Percentiles rank a stretch among this genome's conserved stretches.
Conservation (phyloP, 2,113 vertebrate species). For the Columba livia region DNA sequence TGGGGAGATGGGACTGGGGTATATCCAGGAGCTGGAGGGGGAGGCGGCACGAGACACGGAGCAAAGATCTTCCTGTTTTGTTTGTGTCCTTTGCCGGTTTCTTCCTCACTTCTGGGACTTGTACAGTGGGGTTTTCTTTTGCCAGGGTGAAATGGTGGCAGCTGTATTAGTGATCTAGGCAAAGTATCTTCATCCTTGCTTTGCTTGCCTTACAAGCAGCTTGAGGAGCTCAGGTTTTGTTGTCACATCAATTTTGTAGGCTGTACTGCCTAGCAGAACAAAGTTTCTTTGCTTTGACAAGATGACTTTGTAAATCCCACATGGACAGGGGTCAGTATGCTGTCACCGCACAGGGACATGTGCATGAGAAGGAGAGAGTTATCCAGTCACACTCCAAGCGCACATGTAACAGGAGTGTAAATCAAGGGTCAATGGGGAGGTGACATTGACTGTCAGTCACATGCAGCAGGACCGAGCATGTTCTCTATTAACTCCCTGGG, state of each 20-base stretch:
- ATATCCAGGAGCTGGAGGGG: too few species aligned
- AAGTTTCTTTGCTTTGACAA: neutral
- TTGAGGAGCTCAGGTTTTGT: neutral
- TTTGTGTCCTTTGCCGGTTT: fast-evolving
- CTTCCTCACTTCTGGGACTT: neutral
- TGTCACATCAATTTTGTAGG: neutral
- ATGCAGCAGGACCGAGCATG: too few species aligned
- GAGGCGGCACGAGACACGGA: too few species aligned
- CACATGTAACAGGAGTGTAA: neutral
- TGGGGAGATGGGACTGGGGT: too few species aligned
- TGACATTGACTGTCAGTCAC: neutral
- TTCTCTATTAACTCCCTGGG: neutral
- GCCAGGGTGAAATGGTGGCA: neutral
- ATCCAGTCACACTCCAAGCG: fast-evolving
- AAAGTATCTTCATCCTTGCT: neutral
- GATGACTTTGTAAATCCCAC: neutral
- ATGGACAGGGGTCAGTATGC: neutral
- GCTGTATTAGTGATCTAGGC: too few species aligned
- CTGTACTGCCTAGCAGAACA: neutral
- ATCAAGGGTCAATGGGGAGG: neutral
- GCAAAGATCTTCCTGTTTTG: fast-evolving
- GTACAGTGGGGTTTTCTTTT: neutral
- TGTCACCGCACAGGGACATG: fast-evolving
- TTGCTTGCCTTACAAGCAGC: neutral
- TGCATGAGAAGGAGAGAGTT: neutral